These are phyloP conservation scores for Oenanthe oenanthe DNA, from an alignment of 2,113 vertebrate species.

Conservation along the genomic window DNA sequence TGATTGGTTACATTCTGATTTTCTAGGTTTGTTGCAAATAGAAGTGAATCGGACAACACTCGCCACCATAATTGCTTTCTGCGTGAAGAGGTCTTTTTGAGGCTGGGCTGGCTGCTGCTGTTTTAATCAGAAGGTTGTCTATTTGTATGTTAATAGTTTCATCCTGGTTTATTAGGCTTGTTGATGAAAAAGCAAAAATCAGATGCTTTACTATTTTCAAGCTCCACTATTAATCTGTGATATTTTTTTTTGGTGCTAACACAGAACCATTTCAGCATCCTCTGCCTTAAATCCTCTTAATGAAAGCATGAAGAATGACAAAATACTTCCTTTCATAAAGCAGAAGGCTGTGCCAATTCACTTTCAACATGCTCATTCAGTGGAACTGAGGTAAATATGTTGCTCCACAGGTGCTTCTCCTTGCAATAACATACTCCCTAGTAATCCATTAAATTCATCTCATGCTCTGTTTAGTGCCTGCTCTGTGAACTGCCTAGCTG, in stretches of 20 bases:
- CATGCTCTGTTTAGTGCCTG: constrained; percentile 47
- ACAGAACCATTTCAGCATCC: constrained; percentile 62
- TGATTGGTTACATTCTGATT: constrained; percentile 59
- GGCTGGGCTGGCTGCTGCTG: constrained; percentile 59
- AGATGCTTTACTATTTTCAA: constrained; percentile 70
- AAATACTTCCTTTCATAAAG: constrained; percentile 57
- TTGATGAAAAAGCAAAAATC: constrained; percentile 77
- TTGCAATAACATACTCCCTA: constrained; percentile 38
- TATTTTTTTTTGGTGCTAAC: constrained; percentile 44
- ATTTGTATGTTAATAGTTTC: constrained; percentile 83
- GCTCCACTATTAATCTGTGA: constrained; percentile 69
- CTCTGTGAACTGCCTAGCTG: constrained; percentile 45
- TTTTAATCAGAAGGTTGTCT: constrained; percentile 79
- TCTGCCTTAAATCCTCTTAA: constrained; percentile 68
- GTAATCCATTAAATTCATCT: constrained; percentile 61
- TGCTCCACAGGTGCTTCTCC: constrained; percentile 67
- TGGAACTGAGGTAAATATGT: constrained; percentile 55
- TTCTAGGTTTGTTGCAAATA: constrained; percentile 55
- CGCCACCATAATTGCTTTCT: constrained; percentile 69
- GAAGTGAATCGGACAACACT: constrained; percentile 57
- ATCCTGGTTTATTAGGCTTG: constrained; percentile 75
- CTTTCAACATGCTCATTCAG: constrained; percentile 55
- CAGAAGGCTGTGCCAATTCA: constrained; percentile 26
- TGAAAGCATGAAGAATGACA: constrained; percentile 66
- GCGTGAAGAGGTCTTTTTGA: constrained; percentile 62